phyloP scores from a whole-genome alignment of 2,113 vertebrate species.

The Pao palembangensis region DNA sequence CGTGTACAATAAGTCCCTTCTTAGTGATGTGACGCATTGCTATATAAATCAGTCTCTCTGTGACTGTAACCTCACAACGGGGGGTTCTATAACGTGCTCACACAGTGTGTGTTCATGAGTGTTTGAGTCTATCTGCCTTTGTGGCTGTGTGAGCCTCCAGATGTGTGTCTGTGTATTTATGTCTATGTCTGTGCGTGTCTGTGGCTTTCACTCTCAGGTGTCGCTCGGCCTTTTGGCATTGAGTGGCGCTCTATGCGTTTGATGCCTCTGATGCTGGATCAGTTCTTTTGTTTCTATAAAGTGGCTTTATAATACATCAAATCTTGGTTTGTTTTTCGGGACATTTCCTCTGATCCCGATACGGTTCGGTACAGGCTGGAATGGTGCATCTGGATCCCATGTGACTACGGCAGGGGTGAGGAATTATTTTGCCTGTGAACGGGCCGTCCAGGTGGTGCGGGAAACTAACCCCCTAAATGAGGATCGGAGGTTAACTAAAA shows the following conservation, averaged over 20 bases:
- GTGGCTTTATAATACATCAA: too few relatives aligned
- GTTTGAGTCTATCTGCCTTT: constrained; percentile 43
- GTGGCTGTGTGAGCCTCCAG: constrained; percentile 5
- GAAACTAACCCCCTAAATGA: too few relatives aligned
- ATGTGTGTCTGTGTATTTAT: constrained; percentile 35
- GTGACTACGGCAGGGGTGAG: too few relatives aligned
- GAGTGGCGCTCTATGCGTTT: constrained; percentile 24
- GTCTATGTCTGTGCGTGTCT: constrained; percentile 37
- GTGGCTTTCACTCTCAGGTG: constrained; percentile 49
- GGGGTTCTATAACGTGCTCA: constrained; percentile 8
- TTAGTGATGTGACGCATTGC: not conserved
- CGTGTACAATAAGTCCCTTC: constrained; percentile 8
- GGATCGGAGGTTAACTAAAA: too few relatives aligned
- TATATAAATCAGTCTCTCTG: too few relatives aligned
- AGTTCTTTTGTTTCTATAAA: not conserved
- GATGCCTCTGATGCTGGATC: not conserved
- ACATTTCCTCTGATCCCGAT: too few relatives aligned
- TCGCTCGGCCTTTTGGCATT: constrained; percentile 34
- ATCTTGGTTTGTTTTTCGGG: too few relatives aligned
- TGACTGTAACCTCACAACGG: not conserved
- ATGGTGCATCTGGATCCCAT: too few relatives aligned
- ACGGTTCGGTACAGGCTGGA: not conserved
- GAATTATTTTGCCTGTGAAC: too few relatives aligned
- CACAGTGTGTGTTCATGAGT: constrained; percentile 39
- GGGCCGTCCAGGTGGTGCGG: too few relatives aligned